Evolutionary conservation across 2,113 vertebrate species (phyloP), one percentile per base, ranked within the genome.

Genomic region (Myotis brandtii): DNA sequence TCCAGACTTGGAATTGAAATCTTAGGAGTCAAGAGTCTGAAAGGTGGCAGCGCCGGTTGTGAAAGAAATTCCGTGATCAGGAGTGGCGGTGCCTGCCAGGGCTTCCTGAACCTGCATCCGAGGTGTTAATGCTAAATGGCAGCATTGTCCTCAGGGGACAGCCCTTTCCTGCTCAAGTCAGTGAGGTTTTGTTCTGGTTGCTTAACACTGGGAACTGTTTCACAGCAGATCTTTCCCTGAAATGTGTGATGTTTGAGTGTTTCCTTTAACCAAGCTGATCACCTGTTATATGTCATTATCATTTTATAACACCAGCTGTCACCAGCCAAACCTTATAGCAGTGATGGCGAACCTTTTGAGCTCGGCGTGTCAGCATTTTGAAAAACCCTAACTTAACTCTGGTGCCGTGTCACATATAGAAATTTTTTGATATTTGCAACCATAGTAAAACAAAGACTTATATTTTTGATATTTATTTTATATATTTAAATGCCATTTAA

Each of bases 261-360:
- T 85, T 94, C 59, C 40, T 18, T 14, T 37, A 11, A 25, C 54
- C 59, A 62, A 69, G 5, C 2, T 7, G 14, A 84, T 54, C 34
- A 1, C 50, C 46, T 32, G 27, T 23, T 17, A 6, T 2, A 5
- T 67, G 30, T 11, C 80, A 84, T 66, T 50, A n/a, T 56, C 43
- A 34, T 23, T 89, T 79, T 76, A 82, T 48, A 93, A 76, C 94
- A 94, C 93, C 70, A 92, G 93, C 40, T 76, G 82, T 56, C 94
- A 91, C 34, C 27, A 37, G 67, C 16, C 43, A 84, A 66, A 79
- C 59, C 2, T 34, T 16, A 48, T 0, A 67, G 27, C 4, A 37
- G 37, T 37, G 37, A 37, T 37, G 37, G 37, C 37, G 37, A 37
- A 37, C 37, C 37, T 37, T 37, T 37, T 37, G 37, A 37, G 37